These are phyloP conservation scores for Crotalus helleri DNA, from an alignment of 2,113 vertebrate species.

Conservation along the genomic window DNA sequence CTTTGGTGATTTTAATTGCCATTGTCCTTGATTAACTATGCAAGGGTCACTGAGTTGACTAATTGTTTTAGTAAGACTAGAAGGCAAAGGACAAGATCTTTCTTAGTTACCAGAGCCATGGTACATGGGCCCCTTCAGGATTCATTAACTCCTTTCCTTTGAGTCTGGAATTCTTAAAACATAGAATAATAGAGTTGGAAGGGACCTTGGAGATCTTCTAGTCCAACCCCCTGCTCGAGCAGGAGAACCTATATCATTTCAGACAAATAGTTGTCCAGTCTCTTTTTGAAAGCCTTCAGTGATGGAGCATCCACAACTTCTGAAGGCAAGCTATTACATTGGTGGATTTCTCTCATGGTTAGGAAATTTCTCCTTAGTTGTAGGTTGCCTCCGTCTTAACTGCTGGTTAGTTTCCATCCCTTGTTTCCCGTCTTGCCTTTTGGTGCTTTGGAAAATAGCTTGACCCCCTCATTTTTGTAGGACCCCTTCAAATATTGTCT, in stretches of 20 bases:
- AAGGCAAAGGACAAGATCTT: neutral
- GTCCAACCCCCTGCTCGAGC: too few species aligned
- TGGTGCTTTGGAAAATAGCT: neutral
- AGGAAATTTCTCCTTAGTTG: too few species aligned
- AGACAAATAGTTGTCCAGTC: neutral
- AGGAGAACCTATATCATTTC: neutral
- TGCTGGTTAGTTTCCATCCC: too few species aligned
- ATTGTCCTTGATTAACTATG: neutral
- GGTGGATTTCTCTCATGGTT: neutral
- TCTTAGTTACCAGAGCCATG: neutral
- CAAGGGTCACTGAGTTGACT: constrained; percentile 1
- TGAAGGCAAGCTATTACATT: neutral
- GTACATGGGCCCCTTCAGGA: neutral
- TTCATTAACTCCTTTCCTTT: neutral
- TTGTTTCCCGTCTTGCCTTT: neutral
- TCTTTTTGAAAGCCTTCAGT: neutral
- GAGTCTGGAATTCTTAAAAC: neutral
- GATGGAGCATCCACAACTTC: neutral
- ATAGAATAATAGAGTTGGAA: neutral
- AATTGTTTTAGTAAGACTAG: neutral
- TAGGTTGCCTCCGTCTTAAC: neutral
- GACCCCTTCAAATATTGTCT: neutral
- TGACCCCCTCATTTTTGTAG: neutral
- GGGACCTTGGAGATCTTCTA: neutral
- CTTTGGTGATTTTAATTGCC: neutral